Evolutionary conservation across 2,113 vertebrate species (phyloP).

Genomic region (Myiozetetes cayanensis): DNA sequence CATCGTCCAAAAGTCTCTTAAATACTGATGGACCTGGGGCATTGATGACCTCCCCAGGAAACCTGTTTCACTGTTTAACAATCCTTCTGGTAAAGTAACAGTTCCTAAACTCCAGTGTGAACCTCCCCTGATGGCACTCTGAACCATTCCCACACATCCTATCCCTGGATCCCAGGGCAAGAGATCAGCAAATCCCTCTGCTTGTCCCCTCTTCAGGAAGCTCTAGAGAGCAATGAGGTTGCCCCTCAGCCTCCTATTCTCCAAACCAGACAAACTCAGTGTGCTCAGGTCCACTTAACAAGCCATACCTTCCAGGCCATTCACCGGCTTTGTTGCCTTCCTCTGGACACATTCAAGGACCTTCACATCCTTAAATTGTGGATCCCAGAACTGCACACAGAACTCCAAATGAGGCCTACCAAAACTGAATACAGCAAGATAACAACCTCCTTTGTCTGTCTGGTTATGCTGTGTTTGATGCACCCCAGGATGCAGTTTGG

Average conservation of each 20-base stretch:
- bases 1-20: neutral
- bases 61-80: neutral
- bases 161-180: rapidly evolving
- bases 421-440: rapidly evolving
- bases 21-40: neutral
- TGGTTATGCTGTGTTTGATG: neutral
- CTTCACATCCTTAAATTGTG: too few relatives aligned
- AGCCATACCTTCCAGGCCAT: neutral
- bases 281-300: neutral
- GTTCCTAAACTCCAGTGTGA: neutral
- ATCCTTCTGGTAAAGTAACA: neutral
- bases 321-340: neutral
- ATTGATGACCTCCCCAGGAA: neutral
- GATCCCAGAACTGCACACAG: neutral
- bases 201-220: neutral
- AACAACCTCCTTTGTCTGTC: neutral
- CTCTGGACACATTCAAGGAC: rapidly evolving
- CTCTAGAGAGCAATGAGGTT: neutral
- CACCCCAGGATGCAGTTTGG: neutral
- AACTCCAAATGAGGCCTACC: neutral
- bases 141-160: rapidly evolving
- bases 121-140: neutral
- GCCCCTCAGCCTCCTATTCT: neutral
- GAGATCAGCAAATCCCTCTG: neutral
- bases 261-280: neutral